phyloP scores from a whole-genome alignment of 1,140 invertebrate genomes.

The Eufriesea mexicana region DNA sequence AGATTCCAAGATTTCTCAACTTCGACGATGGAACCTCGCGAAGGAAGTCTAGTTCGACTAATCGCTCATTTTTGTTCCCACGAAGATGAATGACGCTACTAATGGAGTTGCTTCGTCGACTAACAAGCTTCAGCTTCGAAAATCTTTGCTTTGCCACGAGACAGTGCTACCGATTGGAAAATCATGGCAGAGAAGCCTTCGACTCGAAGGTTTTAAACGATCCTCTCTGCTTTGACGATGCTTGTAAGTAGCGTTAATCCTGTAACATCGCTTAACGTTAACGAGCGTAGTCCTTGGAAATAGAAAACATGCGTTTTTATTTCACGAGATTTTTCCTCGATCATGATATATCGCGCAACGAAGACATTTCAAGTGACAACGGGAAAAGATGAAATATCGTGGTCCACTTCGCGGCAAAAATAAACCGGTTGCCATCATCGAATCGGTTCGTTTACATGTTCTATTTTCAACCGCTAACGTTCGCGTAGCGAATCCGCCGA shows the following conservation, averaged over 20 bases:
- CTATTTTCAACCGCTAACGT: constrained; percentile 56
- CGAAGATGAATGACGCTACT: constrained; percentile 8
- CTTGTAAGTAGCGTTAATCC: constrained; percentile 55
- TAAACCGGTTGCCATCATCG: constrained; percentile 42
- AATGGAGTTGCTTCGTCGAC: constrained; percentile 21
- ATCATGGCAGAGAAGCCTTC: not conserved
- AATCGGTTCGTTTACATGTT: constrained; percentile 34
- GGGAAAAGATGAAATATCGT: constrained; percentile 4
- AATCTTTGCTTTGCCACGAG: not conserved
- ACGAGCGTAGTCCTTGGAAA: not conserved
- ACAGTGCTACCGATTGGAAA: not conserved
- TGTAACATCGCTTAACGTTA: constrained; percentile 16
- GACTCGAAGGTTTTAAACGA: constrained; percentile 32
- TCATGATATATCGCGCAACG: not conserved
- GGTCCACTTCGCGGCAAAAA: constrained; percentile 49
- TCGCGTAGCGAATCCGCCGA: not conserved
- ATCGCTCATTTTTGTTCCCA: not conserved
- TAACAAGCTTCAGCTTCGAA: constrained; percentile 16
- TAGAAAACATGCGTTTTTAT: not conserved
- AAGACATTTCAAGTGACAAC: not conserved
- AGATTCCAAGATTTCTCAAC: not conserved
- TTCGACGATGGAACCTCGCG: not conserved
- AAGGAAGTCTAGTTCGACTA: not conserved
- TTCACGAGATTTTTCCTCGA: not conserved
- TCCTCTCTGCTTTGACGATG: constrained; percentile 13